Evolutionary conservation across 2,888 invertebrate genomes (phyloP), one percentile per base, ranked within the genome.

Genomic region (Pilophorus perplexus): DNA sequence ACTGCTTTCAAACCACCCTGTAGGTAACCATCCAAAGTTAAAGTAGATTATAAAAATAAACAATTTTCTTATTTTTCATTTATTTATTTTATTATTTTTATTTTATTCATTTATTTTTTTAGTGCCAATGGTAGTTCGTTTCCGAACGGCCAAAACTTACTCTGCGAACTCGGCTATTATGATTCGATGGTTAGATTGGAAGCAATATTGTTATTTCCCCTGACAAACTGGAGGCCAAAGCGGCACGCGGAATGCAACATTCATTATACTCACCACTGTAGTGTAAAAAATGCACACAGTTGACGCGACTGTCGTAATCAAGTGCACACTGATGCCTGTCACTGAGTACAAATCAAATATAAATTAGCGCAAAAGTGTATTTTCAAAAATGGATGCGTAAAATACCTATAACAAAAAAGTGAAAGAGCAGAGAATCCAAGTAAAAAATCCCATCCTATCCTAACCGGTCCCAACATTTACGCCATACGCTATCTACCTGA

Each of bases 271-370:
- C 80, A 90, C 91, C 77, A 91, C 77, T 69, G 92, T 89, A 0
- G 94, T 95, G 78, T 95, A 95, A 79, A 94, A 92, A 72, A 92
- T 93, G 79, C 92, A 92, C n/a, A 92, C 89, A 37, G 88, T 77
- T 76, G 90, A 90, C 1, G 91, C 89, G 22, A 89, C 82, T 0
- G 88, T 84, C 10, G 90, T 87, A 25, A 90, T 85, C 70, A 88
- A 78, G 78, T 91, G 90, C 23, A 91, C 80, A 73, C 88, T 85
- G 68, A 90, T 82, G 23, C 91, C 91, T 52, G 91, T 90, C 57
- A 92, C 92, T 89, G 81, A 70, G 71, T 72, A 2, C n/a, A n/a
- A n/a, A n/a, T n/a, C n/a, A n/a, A n/a, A n/a, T n/a, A 42, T 12
- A 48, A 60, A 23, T 28, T 38, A 33, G 40, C 16, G n/a, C n/a